Percentiles rank a stretch among this genome's conserved stretches.
Evolutionary conservation across 2,888 invertebrate species (phyloP).

Genomic region (Tridacna crocea): DNA sequence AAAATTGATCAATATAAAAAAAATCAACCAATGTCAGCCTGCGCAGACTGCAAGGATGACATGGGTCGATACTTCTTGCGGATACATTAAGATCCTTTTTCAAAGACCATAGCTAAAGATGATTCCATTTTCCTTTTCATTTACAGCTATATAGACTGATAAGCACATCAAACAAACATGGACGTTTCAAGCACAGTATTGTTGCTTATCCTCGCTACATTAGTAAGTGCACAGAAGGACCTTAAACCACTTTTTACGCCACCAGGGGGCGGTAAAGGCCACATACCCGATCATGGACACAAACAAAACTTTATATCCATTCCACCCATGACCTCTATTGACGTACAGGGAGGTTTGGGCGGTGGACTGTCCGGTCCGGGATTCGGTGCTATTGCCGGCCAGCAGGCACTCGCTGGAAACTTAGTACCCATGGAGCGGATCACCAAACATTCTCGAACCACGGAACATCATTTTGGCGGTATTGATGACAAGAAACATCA

Average conservation of each 20-base stretch:
- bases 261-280: conserved; percentile 11
- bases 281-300: neutral
- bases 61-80: too few species aligned
- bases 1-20: too few species aligned
- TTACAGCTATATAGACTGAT: neutral
- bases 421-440: conserved; percentile 39
- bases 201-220: neutral
- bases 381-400: neutral
- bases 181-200: neutral
- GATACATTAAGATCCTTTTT: too few species aligned
- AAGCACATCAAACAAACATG: neutral
- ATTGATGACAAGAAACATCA: neutral
- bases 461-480: conserved; percentile 43
- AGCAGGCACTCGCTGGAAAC: conserved; percentile 9
- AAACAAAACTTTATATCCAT: neutral
- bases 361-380: neutral
- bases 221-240: conserved; percentile 24
- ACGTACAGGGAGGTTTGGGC: neutral
- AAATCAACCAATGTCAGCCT: too few species aligned
- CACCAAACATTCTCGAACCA: conserved; percentile 36
- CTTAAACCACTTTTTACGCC: conserved; percentile 34
- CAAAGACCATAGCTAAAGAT: too few species aligned
- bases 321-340: neutral
- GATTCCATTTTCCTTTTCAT: too few species aligned
- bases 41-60: too few species aligned